Percentiles rank a stretch among this genome's conserved stretches.
phyloP scores from a whole-genome alignment of 2,113 vertebrate genomes.

The Elgaria multicarinata region DNA sequence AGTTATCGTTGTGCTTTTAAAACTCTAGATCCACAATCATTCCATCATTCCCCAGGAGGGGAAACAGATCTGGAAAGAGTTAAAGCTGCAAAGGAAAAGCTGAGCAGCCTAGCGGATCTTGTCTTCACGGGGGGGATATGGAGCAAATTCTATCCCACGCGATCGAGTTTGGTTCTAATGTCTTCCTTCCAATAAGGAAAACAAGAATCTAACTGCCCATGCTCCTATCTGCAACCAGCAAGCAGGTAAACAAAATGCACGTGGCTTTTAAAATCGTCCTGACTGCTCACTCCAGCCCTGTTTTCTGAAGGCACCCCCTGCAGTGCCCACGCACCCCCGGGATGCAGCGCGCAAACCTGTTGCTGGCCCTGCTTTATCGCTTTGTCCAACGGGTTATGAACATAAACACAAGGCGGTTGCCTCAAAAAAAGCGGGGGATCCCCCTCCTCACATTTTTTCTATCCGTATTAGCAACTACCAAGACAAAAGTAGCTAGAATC shows the following conservation, averaged over 20 bases:
- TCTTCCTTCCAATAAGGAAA: background rate
- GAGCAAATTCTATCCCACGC: background rate
- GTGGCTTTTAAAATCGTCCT: too few species aligned
- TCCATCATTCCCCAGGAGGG: background rate
- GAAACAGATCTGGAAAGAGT: background rate
- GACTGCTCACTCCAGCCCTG: background rate
- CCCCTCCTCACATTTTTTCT: background rate
- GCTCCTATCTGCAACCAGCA: background rate
- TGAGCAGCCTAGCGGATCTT: background rate
- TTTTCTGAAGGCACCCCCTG: background rate
- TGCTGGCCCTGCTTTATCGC: background rate
- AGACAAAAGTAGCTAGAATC: background rate
- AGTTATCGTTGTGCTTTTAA: background rate
- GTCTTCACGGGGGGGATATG: background rate
- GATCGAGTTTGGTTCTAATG: background rate
- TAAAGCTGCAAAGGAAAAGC: background rate
- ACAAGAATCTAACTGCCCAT: background rate
- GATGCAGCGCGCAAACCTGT: background rate
- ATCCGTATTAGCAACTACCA: background rate
- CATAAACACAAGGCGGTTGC: background rate
- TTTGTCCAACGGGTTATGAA: background rate
- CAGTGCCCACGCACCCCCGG: too few species aligned
- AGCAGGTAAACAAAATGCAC: background rate
- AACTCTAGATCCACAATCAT: background rate
- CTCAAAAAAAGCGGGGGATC: background rate